Evolutionary conservation across 2,797 vertebrate genomes (phyloP).

Genomic region (Syndactyla subalaris): DNA sequence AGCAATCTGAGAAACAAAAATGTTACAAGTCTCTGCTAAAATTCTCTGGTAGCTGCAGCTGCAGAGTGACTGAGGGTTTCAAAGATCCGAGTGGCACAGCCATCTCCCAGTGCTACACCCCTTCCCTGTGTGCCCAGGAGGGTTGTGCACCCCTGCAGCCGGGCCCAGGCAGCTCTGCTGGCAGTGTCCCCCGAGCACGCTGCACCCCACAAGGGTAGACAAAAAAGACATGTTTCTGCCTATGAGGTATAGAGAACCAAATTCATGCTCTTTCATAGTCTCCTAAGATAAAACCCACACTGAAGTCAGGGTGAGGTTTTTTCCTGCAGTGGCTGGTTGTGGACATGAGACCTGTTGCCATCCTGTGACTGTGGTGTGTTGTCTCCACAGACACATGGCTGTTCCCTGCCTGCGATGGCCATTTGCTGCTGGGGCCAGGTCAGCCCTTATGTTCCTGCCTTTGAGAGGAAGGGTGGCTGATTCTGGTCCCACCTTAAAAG

Average conservation of each 20-base stretch:
- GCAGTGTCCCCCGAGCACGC: neutral
- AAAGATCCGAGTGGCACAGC: neutral
- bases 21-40: neutral
- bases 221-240: neutral
- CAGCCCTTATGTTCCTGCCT: neutral
- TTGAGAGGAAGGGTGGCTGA: neutral
- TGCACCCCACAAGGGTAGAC: neutral
- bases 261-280: neutral
- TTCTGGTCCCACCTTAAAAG: neutral
- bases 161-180: neutral
- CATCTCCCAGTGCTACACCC: fast-evolving
- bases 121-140: neutral
- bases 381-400: fast-evolving
- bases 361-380: neutral
- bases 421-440: neutral
- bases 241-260: neutral
- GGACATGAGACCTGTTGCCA: too few species aligned
- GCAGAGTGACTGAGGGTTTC: neutral
- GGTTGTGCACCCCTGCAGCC: fast-evolving
- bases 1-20: neutral
- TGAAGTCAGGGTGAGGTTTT: neutral
- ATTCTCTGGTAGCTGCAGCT: neutral
- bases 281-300: neutral
- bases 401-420: neutral
- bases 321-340: neutral